A percentile compares a stretch with the other conserved stretches of the same genome.
These are phyloP conservation scores for Andrena camellia DNA, from an alignment of 2,888 invertebrate genomes.

Conservation along the genomic window DNA sequence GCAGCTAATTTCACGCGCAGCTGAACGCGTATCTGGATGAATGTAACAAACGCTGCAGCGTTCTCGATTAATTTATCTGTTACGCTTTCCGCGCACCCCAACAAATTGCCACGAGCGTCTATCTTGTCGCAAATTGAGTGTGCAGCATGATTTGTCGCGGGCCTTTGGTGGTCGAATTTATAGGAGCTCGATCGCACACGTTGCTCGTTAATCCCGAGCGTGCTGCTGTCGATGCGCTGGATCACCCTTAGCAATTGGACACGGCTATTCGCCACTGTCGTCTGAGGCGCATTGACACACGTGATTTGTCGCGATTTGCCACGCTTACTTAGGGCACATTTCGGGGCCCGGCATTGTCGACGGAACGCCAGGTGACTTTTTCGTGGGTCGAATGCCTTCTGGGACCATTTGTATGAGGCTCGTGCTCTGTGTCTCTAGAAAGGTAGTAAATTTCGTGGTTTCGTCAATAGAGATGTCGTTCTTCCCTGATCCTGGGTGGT, in stretches of 20 bases:
- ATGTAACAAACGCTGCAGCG: not conserved
- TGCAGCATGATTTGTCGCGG: conserved; percentile 60
- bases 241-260: conserved; percentile 60
- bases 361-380: conserved; percentile 77
- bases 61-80: conserved; percentile 15
- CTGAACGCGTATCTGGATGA: not conserved
- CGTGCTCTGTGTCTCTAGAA: conserved; percentile 65
- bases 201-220: conserved; percentile 46
- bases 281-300: conserved; percentile 65
- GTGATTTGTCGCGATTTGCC: conserved; percentile 79
- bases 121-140: conserved; percentile 48
- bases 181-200: conserved; percentile 40
- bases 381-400: conserved; percentile 23
- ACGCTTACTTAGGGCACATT: conserved; percentile 77
- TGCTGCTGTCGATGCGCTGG: conserved; percentile 35
- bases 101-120: not conserved
- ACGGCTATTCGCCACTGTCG: conserved; percentile 63
- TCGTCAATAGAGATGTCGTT: conserved; percentile 66
- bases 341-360: conserved; percentile 73
- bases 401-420: conserved; percentile 45
- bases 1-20: conserved; percentile 3
- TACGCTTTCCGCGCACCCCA: conserved; percentile 16
- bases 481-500: not conserved
- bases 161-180: conserved; percentile 67
- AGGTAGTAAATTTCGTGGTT: conserved; percentile 72